Base-by-base conservation (phyloP, 2,888 invertebrate species). In the Zaprionus obscuricornis region DNA sequence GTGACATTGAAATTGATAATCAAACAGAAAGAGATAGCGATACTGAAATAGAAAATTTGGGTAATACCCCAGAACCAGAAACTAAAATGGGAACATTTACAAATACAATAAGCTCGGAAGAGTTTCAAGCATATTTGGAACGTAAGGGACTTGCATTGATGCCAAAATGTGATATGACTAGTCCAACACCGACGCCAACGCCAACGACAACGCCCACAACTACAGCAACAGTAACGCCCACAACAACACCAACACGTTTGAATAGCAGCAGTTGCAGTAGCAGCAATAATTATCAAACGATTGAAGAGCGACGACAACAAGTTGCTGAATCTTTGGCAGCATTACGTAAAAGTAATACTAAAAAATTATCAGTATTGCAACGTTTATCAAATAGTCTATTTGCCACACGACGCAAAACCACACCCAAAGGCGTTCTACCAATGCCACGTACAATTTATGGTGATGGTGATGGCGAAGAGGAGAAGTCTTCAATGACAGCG, bases 41-140 rank as follows among this genome's bases (percentile, higher is more conserved):
- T n/a, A n/a, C n/a, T n/a, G n/a, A n/a, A n/a, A n/a, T n/a, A n/a
- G n/a, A n/a, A n/a, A n/a, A n/a, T n/a, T n/a, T n/a, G n/a, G n/a
- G n/a, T n/a, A n/a, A n/a, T n/a, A n/a, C n/a, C n/a, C n/a, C n/a
- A n/a, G n/a, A n/a, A n/a, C n/a, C 22, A 6, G 7, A 22, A 6
- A 22, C 5, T 7, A 22, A 29, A 4, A 27, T 51, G 26, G 77
- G 83, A 29, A 87, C 87, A 0, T 88, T 89, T 33, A 90, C 90
- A 22, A 90, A 89, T 55, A 90, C 90, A 3, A 89, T 90, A 1
- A 90, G 87, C 37, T 90, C 90, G 3, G 86, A 85, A 37, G 90
- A 90, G 56, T 90, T 90, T 54, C 87, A 88, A 52, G 88, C 90
- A n/a, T 90, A 87, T 60, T 68, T 90, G 20, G 87, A 87, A 6